These are phyloP conservation scores for Steinernema hermaphroditum DNA, from an alignment of 2,888 invertebrate species.

Conservation along the genomic window DNA sequence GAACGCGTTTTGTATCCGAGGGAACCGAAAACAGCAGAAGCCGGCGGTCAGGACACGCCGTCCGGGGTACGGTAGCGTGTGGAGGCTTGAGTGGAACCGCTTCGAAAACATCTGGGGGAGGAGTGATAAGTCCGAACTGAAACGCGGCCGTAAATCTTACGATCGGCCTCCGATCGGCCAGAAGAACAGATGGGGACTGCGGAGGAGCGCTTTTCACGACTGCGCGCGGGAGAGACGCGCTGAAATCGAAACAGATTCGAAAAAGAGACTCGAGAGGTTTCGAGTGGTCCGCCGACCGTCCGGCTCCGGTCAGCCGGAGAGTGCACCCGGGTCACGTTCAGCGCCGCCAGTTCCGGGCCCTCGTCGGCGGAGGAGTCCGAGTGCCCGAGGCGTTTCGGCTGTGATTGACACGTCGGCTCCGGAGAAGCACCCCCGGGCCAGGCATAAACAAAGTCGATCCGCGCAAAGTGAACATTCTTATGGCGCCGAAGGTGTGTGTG, in stretches of 20 bases:
- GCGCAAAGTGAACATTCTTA: background rate
- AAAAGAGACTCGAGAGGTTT: conserved; percentile 9
- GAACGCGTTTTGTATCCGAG: too few relatives aligned
- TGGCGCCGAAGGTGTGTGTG: conserved; percentile 20
- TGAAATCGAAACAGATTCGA: conserved; percentile 27
- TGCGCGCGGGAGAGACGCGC: background rate
- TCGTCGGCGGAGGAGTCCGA: too few relatives aligned
- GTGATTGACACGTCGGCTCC: too few relatives aligned
- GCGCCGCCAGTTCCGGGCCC: too few relatives aligned
- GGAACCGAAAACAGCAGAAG: conserved; percentile 11
- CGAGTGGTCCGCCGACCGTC: conserved; percentile 15
- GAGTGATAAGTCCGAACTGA: background rate
- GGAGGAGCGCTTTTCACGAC: background rate
- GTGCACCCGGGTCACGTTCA: background rate
- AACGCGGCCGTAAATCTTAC: conserved; percentile 5
- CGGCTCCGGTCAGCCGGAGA: background rate
- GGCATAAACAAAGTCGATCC: conserved; percentile 10
- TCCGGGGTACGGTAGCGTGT: too few relatives aligned
- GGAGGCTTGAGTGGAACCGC: background rate
- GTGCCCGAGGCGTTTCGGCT: too few relatives aligned
- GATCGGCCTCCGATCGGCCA: background rate
- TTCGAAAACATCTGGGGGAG: conserved; percentile 10
- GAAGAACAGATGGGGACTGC: conserved; percentile 5
- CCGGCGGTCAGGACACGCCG: too few relatives aligned
- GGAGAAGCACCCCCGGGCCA: background rate